Base-by-base conservation (phyloP, 2,888 invertebrate species). In the Syrphus vitripennis region DNA sequence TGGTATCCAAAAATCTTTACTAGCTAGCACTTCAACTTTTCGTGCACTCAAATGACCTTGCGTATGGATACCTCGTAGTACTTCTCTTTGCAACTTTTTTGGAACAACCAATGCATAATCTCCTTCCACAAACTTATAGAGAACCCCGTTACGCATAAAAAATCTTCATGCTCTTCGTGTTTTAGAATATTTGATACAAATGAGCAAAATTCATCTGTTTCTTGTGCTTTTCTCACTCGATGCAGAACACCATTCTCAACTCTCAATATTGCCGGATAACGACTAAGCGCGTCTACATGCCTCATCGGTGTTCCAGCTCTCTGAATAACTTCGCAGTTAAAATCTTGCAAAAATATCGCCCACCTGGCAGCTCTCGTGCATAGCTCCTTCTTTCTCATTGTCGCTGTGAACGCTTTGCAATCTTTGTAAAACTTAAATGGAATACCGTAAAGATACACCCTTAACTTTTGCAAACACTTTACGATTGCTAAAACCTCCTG, bases 231-330 rank as follows among this genome's bases (percentile, higher is more conserved):
- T 4, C 69, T 31, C 4, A 31, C 16, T 7, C 31, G 34, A n/a
- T 24, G 24, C 14, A 34, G 21, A 4, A 37, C 14, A 14, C 69
- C 78, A n/a, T 63, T 53, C 19, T 70, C 29, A 1, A 78, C 55
- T 19, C 19, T 34, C 48, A 69, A 21, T 2, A 80, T 50, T 24
- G 57, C 26, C 1, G 63, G 40, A 31, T 42, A 53, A 19, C 75
- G 31, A 21, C 69, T 69, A 2, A 81, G 40, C 0, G 76, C 65
- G 16, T 82, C 57, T 12, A 76, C 70, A 45, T 81, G 81, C n/a
- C 53, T 50, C n/a, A n/a, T n/a, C n/a, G n/a, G n/a, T n/a, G n/a
- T n/a, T n/a, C n/a, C n/a, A n/a, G n/a, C n/a, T n/a, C 63, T 76
- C 55, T 16, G 16, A n/a, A 40, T 2, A n/a, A n/a, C 40, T 40